Percentiles rank a stretch among this genome's conserved stretches.
Conservation (phyloP, 2,113 vertebrate species). For the Xiphophorus hellerii region DNA sequence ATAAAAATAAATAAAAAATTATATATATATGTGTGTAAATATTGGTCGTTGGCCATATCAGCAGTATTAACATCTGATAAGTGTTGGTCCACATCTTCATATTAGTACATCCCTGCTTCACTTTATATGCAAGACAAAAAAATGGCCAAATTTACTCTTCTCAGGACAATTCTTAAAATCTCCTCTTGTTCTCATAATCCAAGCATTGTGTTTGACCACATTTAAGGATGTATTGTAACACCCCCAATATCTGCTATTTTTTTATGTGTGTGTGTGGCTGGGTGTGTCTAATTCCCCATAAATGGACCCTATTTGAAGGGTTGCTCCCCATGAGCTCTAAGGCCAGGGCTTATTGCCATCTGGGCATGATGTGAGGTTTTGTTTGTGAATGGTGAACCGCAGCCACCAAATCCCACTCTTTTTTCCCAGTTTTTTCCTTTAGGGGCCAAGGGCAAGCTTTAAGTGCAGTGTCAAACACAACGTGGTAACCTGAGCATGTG, state of each 20-base stretch:
- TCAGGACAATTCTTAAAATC: background rate
- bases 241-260: constrained; percentile 35
- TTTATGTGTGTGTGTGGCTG: constrained; percentile 57
- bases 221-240: background rate
- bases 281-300: constrained; percentile 72
- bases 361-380: constrained; percentile 69
- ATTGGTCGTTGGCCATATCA: too few species aligned
- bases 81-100: background rate
- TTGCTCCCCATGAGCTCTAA: constrained; percentile 61
- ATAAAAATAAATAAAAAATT: too few species aligned
- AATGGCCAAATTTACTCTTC: background rate
- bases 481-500: constrained; percentile 52
- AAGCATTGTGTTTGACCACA: background rate
- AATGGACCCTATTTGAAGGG: constrained; percentile 68
- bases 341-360: constrained; percentile 68
- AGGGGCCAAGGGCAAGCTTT: constrained; percentile 52
- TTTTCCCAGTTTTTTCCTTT: constrained; percentile 32
- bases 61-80: background rate
- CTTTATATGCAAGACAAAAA: background rate
- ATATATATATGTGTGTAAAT: too few species aligned
- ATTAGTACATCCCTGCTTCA: background rate
- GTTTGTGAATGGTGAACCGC: constrained; percentile 58
- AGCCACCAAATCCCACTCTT: constrained; percentile 43
- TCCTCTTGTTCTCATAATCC: background rate
- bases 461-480: constrained; percentile 49